phyloP scores from a whole-genome alignment of 2,888 invertebrate genomes.

The Caenorhabditis sulstoni region DNA sequence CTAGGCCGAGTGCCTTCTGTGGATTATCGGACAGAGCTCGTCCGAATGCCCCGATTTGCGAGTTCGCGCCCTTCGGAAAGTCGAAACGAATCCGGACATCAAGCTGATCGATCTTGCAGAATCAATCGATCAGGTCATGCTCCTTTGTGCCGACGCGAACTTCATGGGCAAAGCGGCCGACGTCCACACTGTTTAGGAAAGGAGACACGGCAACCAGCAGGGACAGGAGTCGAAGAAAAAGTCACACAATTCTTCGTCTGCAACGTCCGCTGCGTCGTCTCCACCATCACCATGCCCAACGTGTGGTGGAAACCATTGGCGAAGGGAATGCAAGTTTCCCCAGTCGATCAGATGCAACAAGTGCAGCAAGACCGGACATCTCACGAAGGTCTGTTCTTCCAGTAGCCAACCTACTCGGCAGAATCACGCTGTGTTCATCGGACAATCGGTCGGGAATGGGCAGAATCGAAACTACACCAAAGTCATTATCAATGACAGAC shows the following conservation, averaged over 20 bases:
- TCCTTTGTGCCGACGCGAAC: no score
- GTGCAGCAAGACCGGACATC: constrained; percentile 16
- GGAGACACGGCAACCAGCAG: no score
- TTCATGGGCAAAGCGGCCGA: no score
- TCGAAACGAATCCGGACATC: no score
- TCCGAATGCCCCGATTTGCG: not conserved
- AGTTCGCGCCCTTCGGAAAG: no score
- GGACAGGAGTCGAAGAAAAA: not conserved
- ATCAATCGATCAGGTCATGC: no score
- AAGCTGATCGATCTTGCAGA: not conserved
- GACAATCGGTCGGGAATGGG: no score
- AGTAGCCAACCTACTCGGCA: not conserved
- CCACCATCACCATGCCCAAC: constrained; percentile 2
- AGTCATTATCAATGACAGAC: not conserved
- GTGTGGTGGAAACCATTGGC: constrained; percentile 8
- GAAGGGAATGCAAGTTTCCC: not conserved
- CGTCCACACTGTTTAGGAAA: no score
- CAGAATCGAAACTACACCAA: not conserved
- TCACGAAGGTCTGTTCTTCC: constrained; percentile 1
- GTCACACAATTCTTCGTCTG: no score
- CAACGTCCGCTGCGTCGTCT: not conserved
- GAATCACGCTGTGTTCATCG: no score
- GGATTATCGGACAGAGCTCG: not conserved
- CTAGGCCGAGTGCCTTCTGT: not conserved
- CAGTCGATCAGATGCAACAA: constrained; percentile 1